Evolutionary conservation across 2,888 invertebrate species (phyloP), one percentile per base, ranked within the genome.

Genomic region (Orthosia gothica): DNA sequence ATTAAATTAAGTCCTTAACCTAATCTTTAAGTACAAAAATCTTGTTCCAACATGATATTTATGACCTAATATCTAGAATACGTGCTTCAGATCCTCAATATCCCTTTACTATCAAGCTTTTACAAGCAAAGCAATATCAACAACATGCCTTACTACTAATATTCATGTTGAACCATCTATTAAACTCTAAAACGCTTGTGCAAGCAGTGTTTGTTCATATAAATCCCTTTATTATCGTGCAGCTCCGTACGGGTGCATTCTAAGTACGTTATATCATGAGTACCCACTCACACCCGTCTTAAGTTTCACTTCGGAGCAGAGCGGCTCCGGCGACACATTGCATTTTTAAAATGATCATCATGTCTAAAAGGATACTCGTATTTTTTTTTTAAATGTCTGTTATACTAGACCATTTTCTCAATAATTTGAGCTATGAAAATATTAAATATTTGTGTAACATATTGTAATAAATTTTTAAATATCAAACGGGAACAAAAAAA

Each of bases 201-300:
- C 13, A 52, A 72, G 59, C 50, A 57, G 55, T 49, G 59, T 64
- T 66, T 50, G 59, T 70, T 81, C 52, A 23, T 23, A 59, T 61
- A 81, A 84, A 74, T 67, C 68, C 54, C 67, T 63, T 40, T 68
- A 81, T 64, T 74, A 70, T 65, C 59, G 64, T 58, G 47, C 76
- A 49, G n/a, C 61, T 74, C 50, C 50, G 47, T 55, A 45, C 47
- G 15, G 74, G 67, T 84, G 75, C 70, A 81, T 57, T 74, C 66
- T 79, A 18, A 70, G 64, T 75, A 70, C 52, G 45, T 66, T 74
- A 83, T 84, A 70, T 58, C 84, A 18, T 65, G 57, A 84, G 67
- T 74, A 58, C 40, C 15, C 16, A 23, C 20, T 58, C 49, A 61
- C 26, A 54, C 15, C 12, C 23, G 40, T 15, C 49, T 54, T 74